Evolutionary conservation across 2,797 vertebrate genomes (phyloP).

Genomic region (Otolemur crassicaudatus): DNA sequence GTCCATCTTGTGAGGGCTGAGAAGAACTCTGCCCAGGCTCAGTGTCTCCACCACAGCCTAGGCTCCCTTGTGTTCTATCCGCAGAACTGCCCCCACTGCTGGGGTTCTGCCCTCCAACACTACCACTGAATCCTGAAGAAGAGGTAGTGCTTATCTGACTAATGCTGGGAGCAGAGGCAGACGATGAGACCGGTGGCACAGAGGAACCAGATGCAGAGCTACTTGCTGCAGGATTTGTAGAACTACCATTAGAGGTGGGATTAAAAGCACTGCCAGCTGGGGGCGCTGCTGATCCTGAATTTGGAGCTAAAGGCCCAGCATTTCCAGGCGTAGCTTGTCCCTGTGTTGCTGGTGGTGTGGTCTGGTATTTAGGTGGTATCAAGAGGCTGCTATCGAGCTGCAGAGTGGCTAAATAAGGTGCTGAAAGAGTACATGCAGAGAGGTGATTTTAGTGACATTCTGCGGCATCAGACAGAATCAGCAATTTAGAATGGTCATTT

Average conservation of each 20-base stretch:
- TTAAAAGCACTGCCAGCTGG: constrained; percentile 87
- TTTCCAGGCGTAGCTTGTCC: constrained; percentile 82
- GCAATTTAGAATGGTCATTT: not conserved
- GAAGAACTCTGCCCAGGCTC: constrained; percentile 88
- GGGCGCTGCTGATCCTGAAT: constrained; percentile 83
- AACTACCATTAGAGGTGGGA: constrained; percentile 84
- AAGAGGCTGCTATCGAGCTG: constrained; percentile 95
- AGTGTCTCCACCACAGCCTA: constrained; percentile 84
- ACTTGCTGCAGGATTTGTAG: constrained; percentile 78
- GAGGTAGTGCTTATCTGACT: constrained; percentile 85
- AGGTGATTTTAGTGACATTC: not conserved
- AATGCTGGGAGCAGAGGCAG: constrained; percentile 83
- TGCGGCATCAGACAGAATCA: not conserved
- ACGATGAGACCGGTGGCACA: constrained; percentile 84
- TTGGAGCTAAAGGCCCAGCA: constrained; percentile 79
- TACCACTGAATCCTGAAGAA: constrained; percentile 86
- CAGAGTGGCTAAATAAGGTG: constrained; percentile 94
- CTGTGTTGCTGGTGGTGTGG: constrained; percentile 84
- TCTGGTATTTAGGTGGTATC: constrained; percentile 93
- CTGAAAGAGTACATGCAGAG: constrained; percentile 84
- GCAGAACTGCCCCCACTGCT: constrained; percentile 68
- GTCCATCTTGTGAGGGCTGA: constrained; percentile 87
- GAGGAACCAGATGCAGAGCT: constrained; percentile 85
- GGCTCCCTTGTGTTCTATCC: constrained; percentile 88
- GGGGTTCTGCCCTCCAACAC: constrained; percentile 87